Evolutionary conservation across 2,113 vertebrate species (phyloP).

Genomic region (Mobula birostris): DNA sequence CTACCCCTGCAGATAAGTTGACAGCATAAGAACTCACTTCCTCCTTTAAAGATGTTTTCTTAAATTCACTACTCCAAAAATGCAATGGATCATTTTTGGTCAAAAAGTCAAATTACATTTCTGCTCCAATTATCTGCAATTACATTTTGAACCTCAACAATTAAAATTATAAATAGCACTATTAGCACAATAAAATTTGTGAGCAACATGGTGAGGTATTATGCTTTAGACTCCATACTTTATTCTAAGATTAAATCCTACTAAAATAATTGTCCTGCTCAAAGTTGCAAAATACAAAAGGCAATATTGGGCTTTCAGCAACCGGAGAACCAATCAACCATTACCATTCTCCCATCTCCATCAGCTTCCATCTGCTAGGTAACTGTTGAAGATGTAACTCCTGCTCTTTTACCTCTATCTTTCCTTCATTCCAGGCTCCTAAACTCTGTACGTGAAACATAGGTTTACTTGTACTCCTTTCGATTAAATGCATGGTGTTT

Average conservation of each 20-base stretch:
- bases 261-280: background rate
- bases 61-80: background rate
- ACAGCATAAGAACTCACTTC: background rate
- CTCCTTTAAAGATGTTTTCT: background rate
- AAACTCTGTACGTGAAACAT: no score
- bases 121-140: slow-evolving; percentile 36
- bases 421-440: no score
- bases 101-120: slow-evolving; percentile 30
- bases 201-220: no score
- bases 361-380: no score
- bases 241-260: background rate
- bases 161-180: background rate
- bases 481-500: no score
- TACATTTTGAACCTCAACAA: background rate
- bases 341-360: background rate
- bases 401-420: no score
- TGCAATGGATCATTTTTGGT: background rate
- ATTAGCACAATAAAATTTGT: background rate
- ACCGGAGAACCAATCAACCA: background rate
- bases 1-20: background rate
- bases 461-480: no score
- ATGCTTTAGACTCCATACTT: background rate
- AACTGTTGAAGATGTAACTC: no score
- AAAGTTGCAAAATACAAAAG: slow-evolving; percentile 11
- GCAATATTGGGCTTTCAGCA: background rate